Percentiles rank a stretch among this genome's conserved stretches.
These are phyloP conservation scores for Bugula neritina DNA, from an alignment of 2,888 invertebrate species.

Conservation along the genomic window DNA sequence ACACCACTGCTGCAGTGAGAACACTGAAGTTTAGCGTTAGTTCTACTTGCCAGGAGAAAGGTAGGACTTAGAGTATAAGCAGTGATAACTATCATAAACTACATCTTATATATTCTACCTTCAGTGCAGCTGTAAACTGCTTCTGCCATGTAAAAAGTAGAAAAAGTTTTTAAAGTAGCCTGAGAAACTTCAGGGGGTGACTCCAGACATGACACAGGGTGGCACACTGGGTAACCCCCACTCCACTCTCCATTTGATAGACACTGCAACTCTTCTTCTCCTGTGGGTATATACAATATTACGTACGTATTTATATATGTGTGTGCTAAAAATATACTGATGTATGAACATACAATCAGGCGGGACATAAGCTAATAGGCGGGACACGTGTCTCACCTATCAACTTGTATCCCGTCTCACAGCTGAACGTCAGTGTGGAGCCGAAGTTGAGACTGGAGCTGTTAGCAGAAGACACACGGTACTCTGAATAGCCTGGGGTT, in stretches of 20 bases:
- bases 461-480: neutral
- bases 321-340: too few relatives aligned
- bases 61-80: neutral
- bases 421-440: neutral
- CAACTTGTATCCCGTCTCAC: neutral
- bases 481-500: neutral
- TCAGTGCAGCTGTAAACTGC: conserved; percentile 7
- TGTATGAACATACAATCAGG: too few relatives aligned
- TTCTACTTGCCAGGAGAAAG: too few relatives aligned
- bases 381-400: too few relatives aligned
- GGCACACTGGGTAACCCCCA: neutral
- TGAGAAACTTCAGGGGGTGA: neutral
- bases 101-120: neutral
- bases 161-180: neutral
- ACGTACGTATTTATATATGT: too few relatives aligned
- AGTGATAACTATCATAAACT: neutral
- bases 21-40: too few relatives aligned
- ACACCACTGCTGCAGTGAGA: too few relatives aligned
- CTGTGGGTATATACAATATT: neutral
- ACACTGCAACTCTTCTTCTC: neutral
- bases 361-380: too few relatives aligned
- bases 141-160: neutral
- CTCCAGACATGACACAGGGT: neutral
- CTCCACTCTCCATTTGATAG: neutral
- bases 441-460: neutral